These are phyloP conservation scores for Telenomus remus DNA, from an alignment of 1,140 invertebrate genomes.

Conservation along the genomic window DNA sequence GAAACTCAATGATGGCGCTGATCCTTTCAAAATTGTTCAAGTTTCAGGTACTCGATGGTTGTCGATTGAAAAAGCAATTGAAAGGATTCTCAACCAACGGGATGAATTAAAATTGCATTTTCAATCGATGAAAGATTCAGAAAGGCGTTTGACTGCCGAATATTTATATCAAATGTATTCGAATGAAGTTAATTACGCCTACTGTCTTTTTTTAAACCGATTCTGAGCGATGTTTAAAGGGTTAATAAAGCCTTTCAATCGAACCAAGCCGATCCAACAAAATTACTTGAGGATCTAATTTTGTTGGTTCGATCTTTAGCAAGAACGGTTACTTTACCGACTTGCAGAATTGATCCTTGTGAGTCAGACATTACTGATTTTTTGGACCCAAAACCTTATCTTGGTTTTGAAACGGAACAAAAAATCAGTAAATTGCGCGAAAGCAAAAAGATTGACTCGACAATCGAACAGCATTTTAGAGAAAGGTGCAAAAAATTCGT, in stretches of 20 bases:
- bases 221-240: conserved; percentile 34
- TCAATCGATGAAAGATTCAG: conserved; percentile 41
- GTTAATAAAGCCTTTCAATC: conserved; percentile 40
- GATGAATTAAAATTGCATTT: conserved; percentile 58
- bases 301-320: conserved; percentile 18
- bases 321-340: conserved; percentile 30
- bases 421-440: conserved; percentile 15
- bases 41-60: conserved; percentile 53
- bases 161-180: conserved; percentile 55
- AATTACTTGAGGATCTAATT: conserved; percentile 26
- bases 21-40: conserved; percentile 54
- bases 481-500: conserved; percentile 31
- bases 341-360: conserved; percentile 17
- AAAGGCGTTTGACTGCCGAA: conserved; percentile 58
- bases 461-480: conserved; percentile 17
- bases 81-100: conserved; percentile 58
- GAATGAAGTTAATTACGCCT: conserved; percentile 53
- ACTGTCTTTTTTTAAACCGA: conserved; percentile 24
- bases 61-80: conserved; percentile 58
- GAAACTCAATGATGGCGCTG: conserved; percentile 37
- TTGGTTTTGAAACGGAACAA: conserved; percentile 20
- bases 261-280: conserved; percentile 25
- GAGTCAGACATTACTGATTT: conserved; percentile 10
- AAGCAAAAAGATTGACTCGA: background rate
- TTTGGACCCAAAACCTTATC: conserved; percentile 42